Base-by-base conservation (phyloP, 2,113 vertebrate genomes). In the Noturus placidus region DNA sequence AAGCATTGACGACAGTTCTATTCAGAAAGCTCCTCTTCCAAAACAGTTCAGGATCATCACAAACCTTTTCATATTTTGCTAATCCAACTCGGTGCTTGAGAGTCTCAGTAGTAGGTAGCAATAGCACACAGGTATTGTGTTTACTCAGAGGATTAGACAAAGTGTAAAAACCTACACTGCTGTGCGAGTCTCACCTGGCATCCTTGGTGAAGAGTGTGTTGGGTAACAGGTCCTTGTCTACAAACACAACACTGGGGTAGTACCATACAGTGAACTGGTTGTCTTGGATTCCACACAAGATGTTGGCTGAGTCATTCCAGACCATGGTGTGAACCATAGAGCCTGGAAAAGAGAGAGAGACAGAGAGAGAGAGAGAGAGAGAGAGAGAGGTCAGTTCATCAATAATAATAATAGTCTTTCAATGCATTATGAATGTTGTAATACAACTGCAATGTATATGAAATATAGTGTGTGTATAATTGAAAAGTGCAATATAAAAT, bases 271-370 rank as follows among this genome's bases (percentile, higher is more conserved):
- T 97, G 59, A 99, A 93, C 65, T 91, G 95, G 83, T 91, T 95
- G 86, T 98, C 97, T 80, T 99, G 98, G 88, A 99, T 94, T 46
- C 97, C 98, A 94, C 97, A 98, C 1, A 99, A 94, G 87, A 99
- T 96, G 93, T 98, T 99, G 65, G 95, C 96, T 0, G 93, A 90
- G 91, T 99, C 97, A 63, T 96, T 98, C 98, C 98, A 99, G 7
- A 97, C 96, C 94, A 99, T 90, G 33, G 96, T 97, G 88, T 97
- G 96, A 57, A 98, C 96, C 97, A 99, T 99, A 9, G 96, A 95
- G 70, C 98, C 98, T 99, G 59, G 8, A 25, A 20, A 42, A 56
- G 4, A 57, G 9, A 46, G 22, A 77, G 35, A 63, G 19, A 79
- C 27, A 86, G 15, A 33, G 19, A 81, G 14, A 25, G 35, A 65